These are phyloP conservation scores for Apostichopus californicus DNA, from an alignment of 35 echinoderm and acorn worm species.

Conservation along the genomic window DNA sequence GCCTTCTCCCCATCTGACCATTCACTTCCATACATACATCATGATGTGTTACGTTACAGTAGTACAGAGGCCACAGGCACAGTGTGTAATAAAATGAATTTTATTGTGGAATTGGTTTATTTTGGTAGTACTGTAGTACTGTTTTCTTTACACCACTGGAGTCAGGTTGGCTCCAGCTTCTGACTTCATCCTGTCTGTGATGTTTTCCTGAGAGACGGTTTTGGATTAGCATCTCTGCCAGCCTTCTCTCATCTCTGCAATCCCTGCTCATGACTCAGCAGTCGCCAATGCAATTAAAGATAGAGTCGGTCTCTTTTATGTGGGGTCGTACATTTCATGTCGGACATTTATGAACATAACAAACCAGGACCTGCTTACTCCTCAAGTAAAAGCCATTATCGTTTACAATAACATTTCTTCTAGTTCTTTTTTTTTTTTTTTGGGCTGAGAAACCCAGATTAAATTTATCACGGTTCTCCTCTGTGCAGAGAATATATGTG, in stretches of 20 bases:
- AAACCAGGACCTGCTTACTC: neutral
- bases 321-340: neutral
- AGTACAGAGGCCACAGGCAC: too few species aligned
- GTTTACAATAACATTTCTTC: neutral
- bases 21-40: too few species aligned
- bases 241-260: neutral
- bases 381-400: neutral
- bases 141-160: neutral
- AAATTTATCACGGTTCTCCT: too few species aligned
- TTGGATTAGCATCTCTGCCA: constrained; percentile 1
- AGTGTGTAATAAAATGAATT: too few species aligned
- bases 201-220: constrained; percentile 11
- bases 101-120: too few species aligned
- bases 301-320: constrained; percentile 13
- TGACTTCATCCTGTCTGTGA: neutral
- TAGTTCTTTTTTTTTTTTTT: neutral
- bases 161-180: neutral
- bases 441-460: too few species aligned
- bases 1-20: too few species aligned
- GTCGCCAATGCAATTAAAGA: constrained; percentile 12
- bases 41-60: too few species aligned
- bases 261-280: constrained; percentile 5
- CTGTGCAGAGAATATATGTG: too few species aligned
- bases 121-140: neutral
- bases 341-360: constrained; percentile 11